Base-by-base conservation (phyloP, 2,113 vertebrate genomes). In the Amazona vittata region DNA sequence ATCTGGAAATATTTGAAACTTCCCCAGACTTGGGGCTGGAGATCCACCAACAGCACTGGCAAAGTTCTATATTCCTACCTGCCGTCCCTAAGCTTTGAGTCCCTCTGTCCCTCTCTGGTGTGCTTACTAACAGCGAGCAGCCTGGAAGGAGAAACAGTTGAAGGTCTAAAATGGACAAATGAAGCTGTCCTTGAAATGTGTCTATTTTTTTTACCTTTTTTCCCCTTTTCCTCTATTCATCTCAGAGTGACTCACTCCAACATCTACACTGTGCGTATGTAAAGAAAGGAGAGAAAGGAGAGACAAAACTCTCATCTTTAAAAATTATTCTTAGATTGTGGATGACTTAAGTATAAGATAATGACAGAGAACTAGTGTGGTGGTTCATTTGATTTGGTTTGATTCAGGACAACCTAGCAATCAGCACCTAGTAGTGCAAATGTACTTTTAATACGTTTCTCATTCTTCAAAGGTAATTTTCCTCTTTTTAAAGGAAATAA, bases 81-180 rank as follows among this genome's bases (percentile, higher is more conserved):
- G 5, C 5, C 37, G 35, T 52, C 17, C 5, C 16, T 52, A 60
- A 55, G 11, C 14, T 26, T 26, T 35, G 26, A 55, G 15, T 11
- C 3, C 18, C 33, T 81, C 29, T 70, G 15, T 13, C n/a, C 17
- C 25, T 63, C 11, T 53, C 19, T 60, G 50, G 3, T 0, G 0
- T 67, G 12, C 31, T 84, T 53, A n/a, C 21, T 74, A 37, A 46
- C 18, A 64, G 21, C 4, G 14, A 49, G 19, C 31, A 79, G 18
- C 12, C 16, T 25, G 35, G 26, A 82, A 64, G 31, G 35, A 46
- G 15, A 87, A 78, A 79, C 5, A 76, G 43, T 70, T 29, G 75
- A 13, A 71, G 15, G 17, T 53, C 25, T 71, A 50, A 71, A 82
- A 84, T 8, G 22, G 25, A 53, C 35, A 90, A 25, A 79, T 53